phyloP scores from a whole-genome alignment of 2,797 vertebrate genomes.

The Amazona finschi region DNA sequence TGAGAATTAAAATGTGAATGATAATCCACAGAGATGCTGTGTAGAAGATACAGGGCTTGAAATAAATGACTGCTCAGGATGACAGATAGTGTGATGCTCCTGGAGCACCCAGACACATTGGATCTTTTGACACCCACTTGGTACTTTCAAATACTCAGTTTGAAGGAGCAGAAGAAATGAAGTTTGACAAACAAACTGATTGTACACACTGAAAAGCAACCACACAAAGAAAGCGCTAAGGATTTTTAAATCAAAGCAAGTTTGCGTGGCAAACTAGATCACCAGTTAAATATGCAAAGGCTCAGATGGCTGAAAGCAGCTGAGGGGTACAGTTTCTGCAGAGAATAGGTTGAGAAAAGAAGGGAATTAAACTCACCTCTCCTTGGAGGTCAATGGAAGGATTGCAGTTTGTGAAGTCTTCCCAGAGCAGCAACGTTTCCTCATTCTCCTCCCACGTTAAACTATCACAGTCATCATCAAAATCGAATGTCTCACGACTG shows the following conservation, averaged over 20 bases:
- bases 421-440: constrained; percentile 94
- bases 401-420: constrained; percentile 97
- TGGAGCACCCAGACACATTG: neutral
- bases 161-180: neutral
- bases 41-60: neutral
- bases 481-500: constrained; percentile 94
- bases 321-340: neutral
- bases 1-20: neutral
- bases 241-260: constrained; percentile 6
- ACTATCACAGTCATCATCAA: constrained; percentile 96
- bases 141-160: neutral
- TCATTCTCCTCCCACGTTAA: constrained; percentile 98
- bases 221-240: neutral
- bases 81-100: neutral
- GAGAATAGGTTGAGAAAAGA: neutral
- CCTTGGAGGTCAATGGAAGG: constrained; percentile 74
- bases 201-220: neutral
- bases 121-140: neutral
- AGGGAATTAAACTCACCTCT: constrained; percentile 62
- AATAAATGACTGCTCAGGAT: neutral
- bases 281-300: neutral
- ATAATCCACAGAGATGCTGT: neutral
- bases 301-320: neutral
- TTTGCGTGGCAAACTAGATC: neutral
- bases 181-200: neutral